Evolutionary conservation across 2,113 vertebrate species (phyloP).

Genomic region (Cephalopholis sonnerati): DNA sequence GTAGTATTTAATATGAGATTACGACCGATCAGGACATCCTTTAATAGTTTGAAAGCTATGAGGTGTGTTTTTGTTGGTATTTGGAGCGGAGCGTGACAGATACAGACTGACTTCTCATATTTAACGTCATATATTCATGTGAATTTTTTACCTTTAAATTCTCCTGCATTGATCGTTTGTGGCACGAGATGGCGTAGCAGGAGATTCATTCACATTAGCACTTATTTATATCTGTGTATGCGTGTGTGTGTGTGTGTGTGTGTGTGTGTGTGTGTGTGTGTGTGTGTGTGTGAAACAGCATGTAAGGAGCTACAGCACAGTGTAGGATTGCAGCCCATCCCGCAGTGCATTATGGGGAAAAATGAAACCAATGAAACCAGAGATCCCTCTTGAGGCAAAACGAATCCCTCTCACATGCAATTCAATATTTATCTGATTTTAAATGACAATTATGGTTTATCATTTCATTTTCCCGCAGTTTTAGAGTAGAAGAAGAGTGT

Average conservation of each 20-base stretch:
- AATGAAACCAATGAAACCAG: not conserved
- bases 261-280: no score
- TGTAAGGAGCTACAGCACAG: not conserved
- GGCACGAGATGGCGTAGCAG: conserved; percentile 34
- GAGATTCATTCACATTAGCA: conserved; percentile 6
- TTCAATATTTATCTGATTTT: not conserved
- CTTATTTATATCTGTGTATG: not conserved
- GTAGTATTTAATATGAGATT: not conserved
- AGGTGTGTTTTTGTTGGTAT: not conserved
- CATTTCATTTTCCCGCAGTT: not conserved
- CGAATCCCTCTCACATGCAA: not conserved
- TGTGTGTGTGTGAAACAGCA: not conserved
- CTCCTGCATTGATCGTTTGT: conserved; percentile 13
- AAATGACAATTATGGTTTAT: not conserved
- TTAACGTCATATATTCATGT: not conserved
- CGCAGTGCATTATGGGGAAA: conserved; percentile 1
- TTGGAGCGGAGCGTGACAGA: not conserved
- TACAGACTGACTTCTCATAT: not conserved
- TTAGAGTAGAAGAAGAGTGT: not conserved
- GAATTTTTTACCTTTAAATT: conserved; percentile 31
- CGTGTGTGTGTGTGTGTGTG: not conserved
- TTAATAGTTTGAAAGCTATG: not conserved
- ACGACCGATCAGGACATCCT: not conserved
- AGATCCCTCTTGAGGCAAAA: not conserved
- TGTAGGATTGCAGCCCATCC: conserved; percentile 10